Evolutionary conservation across 2,113 vertebrate species (phyloP).

Genomic region (Antechinus stuartii): DNA sequence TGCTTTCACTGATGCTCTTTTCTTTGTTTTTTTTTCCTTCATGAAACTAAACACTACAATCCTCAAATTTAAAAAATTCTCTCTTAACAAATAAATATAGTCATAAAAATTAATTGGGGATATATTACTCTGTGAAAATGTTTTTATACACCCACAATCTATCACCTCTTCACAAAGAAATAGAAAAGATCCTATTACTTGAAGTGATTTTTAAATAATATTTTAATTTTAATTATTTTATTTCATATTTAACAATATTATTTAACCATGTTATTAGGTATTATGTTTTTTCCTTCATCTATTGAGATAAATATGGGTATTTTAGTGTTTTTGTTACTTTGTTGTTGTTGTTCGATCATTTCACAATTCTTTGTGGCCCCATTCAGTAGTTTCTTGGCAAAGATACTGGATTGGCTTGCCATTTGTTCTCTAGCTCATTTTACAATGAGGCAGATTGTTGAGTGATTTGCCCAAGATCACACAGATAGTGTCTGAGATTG

Average conservation of each 20-base stretch:
- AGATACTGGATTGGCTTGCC: background rate
- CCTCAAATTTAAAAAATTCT: background rate
- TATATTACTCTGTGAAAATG: background rate
- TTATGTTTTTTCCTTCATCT: background rate
- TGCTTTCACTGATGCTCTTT: background rate
- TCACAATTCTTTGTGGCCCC: background rate
- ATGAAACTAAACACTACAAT: background rate
- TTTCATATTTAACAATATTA: too few species aligned
- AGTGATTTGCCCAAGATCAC: background rate
- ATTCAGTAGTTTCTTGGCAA: background rate
- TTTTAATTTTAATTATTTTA: too few species aligned
- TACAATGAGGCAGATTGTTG: background rate
- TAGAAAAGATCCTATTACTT: background rate
- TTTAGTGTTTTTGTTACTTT: background rate
- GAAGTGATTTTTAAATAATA: background rate
- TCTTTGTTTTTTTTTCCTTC: background rate
- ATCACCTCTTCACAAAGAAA: background rate
- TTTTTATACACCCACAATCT: background rate
- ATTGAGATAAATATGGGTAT: background rate
- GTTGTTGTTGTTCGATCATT: background rate
- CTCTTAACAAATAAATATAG: background rate
- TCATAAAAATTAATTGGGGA: background rate
- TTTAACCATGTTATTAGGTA: background rate
- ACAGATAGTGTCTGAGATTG: background rate
- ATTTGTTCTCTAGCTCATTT: background rate